These are phyloP conservation scores for Cercopithecus mona DNA, from an alignment of 2,113 vertebrate species.

Conservation along the genomic window DNA sequence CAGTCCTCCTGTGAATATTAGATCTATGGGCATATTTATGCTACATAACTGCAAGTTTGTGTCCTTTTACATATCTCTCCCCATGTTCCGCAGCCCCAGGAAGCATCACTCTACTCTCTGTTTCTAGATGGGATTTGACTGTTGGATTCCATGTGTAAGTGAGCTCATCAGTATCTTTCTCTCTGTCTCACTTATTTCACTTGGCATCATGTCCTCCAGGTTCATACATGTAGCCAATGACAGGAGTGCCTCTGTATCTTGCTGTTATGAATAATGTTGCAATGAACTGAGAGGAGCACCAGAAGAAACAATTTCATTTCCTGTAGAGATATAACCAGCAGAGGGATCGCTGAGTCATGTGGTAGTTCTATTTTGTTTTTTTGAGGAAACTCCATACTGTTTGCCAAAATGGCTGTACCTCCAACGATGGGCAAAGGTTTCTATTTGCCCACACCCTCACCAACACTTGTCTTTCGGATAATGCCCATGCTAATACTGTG, in stretches of 20 bases:
- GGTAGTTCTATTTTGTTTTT: not conserved
- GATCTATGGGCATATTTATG: no score
- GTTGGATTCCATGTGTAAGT: not conserved
- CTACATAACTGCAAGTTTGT: not conserved
- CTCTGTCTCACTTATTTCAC: not conserved
- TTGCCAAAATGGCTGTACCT: not conserved
- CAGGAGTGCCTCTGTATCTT: not conserved
- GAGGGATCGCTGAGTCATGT: not conserved
- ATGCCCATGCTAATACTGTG: not conserved
- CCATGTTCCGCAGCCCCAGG: no score
- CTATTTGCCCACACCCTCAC: not conserved
- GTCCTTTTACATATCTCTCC: no score
- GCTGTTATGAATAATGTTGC: not conserved
- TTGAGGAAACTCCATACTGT: not conserved
- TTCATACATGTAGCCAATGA: not conserved
- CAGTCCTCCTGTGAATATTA: not conserved
- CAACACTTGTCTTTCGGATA: not conserved
- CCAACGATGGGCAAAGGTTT: not conserved
- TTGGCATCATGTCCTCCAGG: not conserved
- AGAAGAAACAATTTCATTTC: not conserved
- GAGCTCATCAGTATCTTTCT: not conserved
- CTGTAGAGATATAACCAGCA: not conserved
- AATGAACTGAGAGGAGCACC: not conserved
- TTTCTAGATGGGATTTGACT: not conserved
- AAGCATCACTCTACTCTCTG: not conserved